Evolutionary conservation across 2,113 vertebrate species (phyloP), one percentile per base, ranked within the genome.

Genomic region (Anarrhichthys ocellatus): DNA sequence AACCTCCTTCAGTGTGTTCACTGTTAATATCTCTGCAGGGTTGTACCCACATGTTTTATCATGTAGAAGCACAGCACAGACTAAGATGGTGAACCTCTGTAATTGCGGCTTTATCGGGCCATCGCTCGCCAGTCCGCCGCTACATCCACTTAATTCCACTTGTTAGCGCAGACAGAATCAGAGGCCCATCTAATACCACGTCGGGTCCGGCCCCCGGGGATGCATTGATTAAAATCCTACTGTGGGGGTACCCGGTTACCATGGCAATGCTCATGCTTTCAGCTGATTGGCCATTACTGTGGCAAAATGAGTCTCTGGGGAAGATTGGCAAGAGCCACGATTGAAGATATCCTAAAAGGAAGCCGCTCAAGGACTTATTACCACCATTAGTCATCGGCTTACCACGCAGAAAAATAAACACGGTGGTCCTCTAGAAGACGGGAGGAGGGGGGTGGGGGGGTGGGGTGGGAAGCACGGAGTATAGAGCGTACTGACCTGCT

Each of bases 401-500:
- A 29, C 38, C 9, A 42, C 20, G 76, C 48, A 64, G 58, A 10
- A 20, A 64, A 67, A 67, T 48, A 70, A 80, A 78, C 62, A 34
- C 9, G 42, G 46, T 50, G 79, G 79, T 36, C 54, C 58, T 29
- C 40, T 32, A 0, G 32, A 32, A 24, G 70, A 29, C 38, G 24
- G 9, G 15, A 59, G 10, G 15, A 0, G 46, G 5, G 46, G 46
- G 17, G n/a, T n/a, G 46, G 0, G 54, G n/a, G 54, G 11, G 9
- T 0, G 56, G n/a, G 54, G 11, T 3, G n/a, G 54, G 24, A 6
- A 50, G 50, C 9, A 18, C 27, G 34, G 48, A 40, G 63, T 10
- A 48, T 10, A 4, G 9, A 10, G 69, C 89, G 77, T 54, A 88
- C 96, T 75, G 93, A 99, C 98, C 98, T 99, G 98, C 91, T 99